Percentiles rank a stretch among this genome's conserved stretches.
These are phyloP conservation scores for Tragelaphus imberbis DNA, from an alignment of 2,113 vertebrate genomes.

Conservation along the genomic window DNA sequence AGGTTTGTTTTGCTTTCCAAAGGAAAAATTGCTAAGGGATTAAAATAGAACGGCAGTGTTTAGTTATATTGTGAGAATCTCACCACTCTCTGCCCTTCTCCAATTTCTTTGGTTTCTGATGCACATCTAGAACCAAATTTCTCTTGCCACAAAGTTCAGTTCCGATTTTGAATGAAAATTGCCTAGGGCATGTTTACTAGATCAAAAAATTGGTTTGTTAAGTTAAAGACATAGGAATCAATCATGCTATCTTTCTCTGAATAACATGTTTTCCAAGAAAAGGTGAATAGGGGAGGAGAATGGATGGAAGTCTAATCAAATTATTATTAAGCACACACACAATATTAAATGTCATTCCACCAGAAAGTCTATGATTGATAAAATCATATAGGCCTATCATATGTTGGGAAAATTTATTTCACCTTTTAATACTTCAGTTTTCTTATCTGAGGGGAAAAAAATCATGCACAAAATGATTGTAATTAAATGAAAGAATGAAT, in stretches of 20 bases:
- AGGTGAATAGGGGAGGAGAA: neutral
- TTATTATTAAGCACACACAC: neutral
- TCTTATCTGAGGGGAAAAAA: neutral
- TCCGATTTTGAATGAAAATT: constrained; percentile 11
- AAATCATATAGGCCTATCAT: neutral
- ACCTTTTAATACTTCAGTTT: neutral
- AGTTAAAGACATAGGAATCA: neutral
- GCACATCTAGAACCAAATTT: neutral
- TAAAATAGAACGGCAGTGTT: neutral
- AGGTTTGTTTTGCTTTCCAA: neutral
- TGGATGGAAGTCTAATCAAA: neutral
- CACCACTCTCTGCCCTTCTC: neutral
- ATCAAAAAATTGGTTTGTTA: neutral
- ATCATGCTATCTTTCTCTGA: neutral
- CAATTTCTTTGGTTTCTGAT: neutral
- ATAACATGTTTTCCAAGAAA: neutral
- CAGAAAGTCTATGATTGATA: neutral
- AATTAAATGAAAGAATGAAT: neutral
- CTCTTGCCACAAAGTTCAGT: neutral
- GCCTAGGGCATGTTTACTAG: neutral
- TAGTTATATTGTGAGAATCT: neutral
- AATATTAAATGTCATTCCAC: neutral
- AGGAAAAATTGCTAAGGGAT: neutral
- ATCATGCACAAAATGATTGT: neutral
- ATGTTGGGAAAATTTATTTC: neutral